Evolutionary conservation across 2,888 invertebrate species (phyloP).

Genomic region (Autographa pulchrina): DNA sequence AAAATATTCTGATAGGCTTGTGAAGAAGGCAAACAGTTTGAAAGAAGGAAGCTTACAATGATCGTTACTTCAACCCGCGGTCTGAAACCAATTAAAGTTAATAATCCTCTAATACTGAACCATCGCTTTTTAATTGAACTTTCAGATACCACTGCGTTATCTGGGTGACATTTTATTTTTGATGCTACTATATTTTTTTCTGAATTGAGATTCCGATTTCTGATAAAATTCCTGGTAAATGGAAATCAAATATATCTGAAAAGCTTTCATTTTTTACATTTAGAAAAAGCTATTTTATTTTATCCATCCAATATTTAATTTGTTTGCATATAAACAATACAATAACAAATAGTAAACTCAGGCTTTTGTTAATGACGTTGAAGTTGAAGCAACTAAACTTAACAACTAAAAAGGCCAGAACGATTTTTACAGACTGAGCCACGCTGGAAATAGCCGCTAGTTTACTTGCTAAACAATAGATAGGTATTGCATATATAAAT

Average conservation of each 20-base stretch:
- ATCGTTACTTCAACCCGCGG: constrained; percentile 72
- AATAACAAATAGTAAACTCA: no score
- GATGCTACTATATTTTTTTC: background rate
- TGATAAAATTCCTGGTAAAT: background rate
- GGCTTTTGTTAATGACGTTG: no score
- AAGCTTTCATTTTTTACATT: no score
- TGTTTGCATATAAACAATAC: no score
- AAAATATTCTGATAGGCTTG: constrained; percentile 66
- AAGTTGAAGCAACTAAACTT: no score
- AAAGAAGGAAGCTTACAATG: constrained; percentile 70
- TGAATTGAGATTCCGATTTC: background rate
- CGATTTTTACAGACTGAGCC: no score
- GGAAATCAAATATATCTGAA: background rate
- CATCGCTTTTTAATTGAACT: constrained; percentile 75
- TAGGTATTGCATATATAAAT: no score
- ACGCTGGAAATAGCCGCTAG: no score
- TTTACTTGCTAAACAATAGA: no score
- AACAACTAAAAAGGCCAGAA: no score
- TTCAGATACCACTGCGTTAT: constrained; percentile 72
- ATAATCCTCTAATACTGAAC: constrained; percentile 81
- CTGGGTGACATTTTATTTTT: constrained; percentile 41
- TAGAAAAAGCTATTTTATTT: no score
- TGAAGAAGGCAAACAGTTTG: constrained; percentile 60
- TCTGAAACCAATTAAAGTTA: constrained; percentile 85
- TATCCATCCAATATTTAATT: no score